Conservation (phyloP, 1,140 invertebrate genomes). For the Drosophila tsacasi region DNA sequence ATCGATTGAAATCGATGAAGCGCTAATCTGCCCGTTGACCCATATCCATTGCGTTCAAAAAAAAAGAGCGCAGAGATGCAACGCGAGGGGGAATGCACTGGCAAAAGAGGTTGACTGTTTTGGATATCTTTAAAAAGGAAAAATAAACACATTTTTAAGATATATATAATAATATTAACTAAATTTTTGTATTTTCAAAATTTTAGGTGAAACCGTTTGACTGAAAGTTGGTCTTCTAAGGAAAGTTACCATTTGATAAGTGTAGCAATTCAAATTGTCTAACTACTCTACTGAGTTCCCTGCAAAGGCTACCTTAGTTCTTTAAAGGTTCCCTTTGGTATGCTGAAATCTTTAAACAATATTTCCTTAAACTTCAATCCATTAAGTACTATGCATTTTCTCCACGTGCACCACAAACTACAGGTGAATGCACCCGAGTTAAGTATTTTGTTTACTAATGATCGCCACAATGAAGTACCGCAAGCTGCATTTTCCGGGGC, state of each 20-base stretch:
- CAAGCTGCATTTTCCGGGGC: conserved; percentile 41
- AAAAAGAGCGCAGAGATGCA: background rate
- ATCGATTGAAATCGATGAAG: conserved; percentile 65
- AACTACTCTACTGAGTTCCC: background rate
- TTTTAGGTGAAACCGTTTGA: background rate
- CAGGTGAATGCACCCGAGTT: conserved; percentile 74
- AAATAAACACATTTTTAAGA: too few relatives aligned
- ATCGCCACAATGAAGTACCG: conserved; percentile 64
- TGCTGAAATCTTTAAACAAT: background rate
- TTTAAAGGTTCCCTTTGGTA: background rate
- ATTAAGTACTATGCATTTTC: background rate
- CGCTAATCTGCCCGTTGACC: conserved; percentile 77
- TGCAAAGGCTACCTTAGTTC: background rate
- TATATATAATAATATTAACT: background rate
- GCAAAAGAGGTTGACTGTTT: background rate
- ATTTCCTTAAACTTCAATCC: background rate
- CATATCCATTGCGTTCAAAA: conserved; percentile 32
- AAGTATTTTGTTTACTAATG: conserved; percentile 78
- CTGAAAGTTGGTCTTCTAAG: background rate
- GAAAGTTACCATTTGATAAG: background rate
- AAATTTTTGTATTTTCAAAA: background rate
- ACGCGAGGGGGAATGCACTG: background rate
- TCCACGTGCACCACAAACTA: conserved; percentile 12
- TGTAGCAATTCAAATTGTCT: background rate
- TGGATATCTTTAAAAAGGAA: background rate